These are phyloP conservation scores for Tetramorium parvispinum DNA, from an alignment of 1,140 invertebrate genomes.

Conservation along the genomic window DNA sequence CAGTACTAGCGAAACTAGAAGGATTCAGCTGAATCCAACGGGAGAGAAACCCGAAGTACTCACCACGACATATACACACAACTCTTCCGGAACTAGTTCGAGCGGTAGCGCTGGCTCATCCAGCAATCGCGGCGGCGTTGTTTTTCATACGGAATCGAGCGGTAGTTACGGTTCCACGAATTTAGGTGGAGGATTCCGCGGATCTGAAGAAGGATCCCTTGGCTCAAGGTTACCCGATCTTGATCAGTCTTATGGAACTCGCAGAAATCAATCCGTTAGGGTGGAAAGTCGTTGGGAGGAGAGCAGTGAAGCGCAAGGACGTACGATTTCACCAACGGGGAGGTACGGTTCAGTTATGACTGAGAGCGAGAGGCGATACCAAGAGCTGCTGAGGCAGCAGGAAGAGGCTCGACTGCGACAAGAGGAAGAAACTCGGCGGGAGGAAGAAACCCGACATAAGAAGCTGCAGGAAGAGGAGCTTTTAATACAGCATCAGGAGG, in stretches of 20 bases:
- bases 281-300: constrained; percentile 54
- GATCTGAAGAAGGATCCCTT: neutral
- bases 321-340: constrained; percentile 5
- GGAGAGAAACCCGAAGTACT: constrained; percentile 64
- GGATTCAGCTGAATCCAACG: constrained; percentile 66
- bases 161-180: neutral
- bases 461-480: constrained; percentile 15
- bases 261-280: neutral
- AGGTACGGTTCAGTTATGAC: neutral
- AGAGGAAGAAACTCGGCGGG: neutral
- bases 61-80: constrained; percentile 73
- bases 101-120: neutral
- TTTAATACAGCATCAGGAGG: constrained; percentile 50
- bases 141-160: constrained; percentile 48
- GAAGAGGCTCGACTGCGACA: constrained; percentile 36
- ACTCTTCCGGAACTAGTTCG: constrained; percentile 63
- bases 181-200: constrained; percentile 56
- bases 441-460: neutral
- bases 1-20: constrained; percentile 40
- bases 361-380: constrained; percentile 37
- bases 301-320: neutral
- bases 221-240: neutral
- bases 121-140: constrained; percentile 5
- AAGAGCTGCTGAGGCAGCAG: constrained; percentile 25
- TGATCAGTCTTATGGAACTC: neutral